Conservation (phyloP, 2,888 invertebrate genomes). For the Folsomia manolachei region DNA sequence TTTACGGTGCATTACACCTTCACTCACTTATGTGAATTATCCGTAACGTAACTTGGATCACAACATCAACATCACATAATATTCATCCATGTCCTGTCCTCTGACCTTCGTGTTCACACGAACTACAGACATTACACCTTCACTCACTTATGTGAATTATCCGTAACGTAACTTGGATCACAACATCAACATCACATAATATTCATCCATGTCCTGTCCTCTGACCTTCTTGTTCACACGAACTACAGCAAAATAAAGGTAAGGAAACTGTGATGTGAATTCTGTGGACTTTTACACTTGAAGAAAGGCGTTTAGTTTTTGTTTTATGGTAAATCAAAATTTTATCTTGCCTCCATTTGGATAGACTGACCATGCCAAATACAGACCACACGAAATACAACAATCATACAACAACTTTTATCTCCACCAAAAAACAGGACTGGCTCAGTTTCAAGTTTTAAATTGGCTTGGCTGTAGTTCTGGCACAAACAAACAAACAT, state of each 20-base stretch:
- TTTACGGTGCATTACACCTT: slow-evolving; percentile 9
- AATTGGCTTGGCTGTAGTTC: no score
- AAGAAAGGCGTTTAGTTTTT: background rate
- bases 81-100: slow-evolving; percentile 15
- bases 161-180: background rate
- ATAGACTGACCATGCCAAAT: background rate
- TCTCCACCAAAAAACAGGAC: no score
- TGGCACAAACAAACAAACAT: no score
- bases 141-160: no score
- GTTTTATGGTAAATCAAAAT: background rate
- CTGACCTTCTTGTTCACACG: slow-evolving; percentile 14
- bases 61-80: background rate
- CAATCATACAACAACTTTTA: background rate
- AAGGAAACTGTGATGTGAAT: background rate
- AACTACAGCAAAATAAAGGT: no score
- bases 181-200: background rate
- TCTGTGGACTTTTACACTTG: background rate
- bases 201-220: slow-evolving; percentile 14
- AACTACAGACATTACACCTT: slow-evolving; percentile 2
- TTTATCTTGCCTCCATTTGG: slow-evolving; percentile 1
- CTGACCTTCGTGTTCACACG: slow-evolving; percentile 14
- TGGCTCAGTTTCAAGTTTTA: no score
- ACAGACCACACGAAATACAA: slow-evolving; percentile 3
- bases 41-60: background rate
- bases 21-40: no score